Evolutionary conservation across 2,113 vertebrate species (phyloP).

Genomic region (Scytalopus superciliaris): DNA sequence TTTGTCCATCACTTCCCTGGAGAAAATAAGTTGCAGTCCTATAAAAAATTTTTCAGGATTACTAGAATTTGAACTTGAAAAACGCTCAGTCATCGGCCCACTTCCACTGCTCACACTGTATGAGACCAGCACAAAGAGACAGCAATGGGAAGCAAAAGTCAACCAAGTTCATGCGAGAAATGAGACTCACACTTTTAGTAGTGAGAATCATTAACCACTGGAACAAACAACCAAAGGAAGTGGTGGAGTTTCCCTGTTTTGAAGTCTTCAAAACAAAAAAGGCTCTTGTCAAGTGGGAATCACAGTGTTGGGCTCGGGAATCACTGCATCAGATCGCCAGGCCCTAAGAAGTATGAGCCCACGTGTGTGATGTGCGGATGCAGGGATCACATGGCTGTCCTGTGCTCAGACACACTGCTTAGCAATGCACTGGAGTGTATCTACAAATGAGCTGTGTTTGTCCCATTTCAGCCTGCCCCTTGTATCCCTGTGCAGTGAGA

Average conservation of each 20-base stretch:
- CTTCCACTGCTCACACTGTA: neutral
- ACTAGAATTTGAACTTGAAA: neutral
- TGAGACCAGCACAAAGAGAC: neutral
- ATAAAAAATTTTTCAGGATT: neutral
- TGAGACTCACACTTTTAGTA: neutral
- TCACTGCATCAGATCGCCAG: neutral
- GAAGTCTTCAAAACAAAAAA: neutral
- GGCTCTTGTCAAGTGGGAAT: neutral
- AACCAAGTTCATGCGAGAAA: neutral
- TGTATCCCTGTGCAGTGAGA: neutral
- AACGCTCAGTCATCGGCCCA: neutral
- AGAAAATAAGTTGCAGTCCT: neutral
- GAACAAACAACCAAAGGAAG: neutral
- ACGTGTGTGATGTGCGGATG: fast-evolving
- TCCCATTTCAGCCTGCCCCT: neutral
- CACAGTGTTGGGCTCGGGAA: neutral
- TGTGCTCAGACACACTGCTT: neutral
- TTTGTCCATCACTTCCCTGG: neutral
- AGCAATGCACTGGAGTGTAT: neutral
- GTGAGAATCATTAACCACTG: neutral
- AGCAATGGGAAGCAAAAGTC: neutral
- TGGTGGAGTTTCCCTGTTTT: neutral
- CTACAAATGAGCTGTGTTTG: neutral
- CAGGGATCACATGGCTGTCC: neutral
- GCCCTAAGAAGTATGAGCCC: neutral